Base-by-base conservation (phyloP, 1,140 invertebrate species). In the Hormaphis cornu region DNA sequence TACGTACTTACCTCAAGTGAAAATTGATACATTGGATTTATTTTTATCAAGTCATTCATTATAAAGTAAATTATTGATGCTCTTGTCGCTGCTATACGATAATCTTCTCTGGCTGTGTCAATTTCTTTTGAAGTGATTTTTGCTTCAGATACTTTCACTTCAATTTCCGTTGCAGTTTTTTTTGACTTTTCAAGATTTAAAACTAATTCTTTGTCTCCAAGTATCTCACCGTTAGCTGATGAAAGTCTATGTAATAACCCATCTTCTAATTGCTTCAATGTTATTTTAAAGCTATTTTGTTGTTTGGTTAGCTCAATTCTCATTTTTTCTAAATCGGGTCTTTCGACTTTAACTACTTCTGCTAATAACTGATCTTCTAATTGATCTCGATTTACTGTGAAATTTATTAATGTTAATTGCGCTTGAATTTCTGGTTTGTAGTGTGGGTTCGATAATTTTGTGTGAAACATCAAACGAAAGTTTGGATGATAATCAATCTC, bases 371-470 rank as follows among this genome's bases (percentile, higher is more conserved):
- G 94, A 77, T 97, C 94, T 78, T 97, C 94, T 6, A 97, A 80
- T 50, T 90, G 92, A 78, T 94, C 90, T 73, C 85, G 84, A 0
- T 94, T 97, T 0, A 98, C 94, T 30, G 93, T 95, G 75, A 96
- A 97, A 77, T 96, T 95, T 59, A 97, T 95, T 4, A 97, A 80
- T 3, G 93, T 96, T 18, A 91, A 91, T 79, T 97, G 93, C 0
- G 94, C 94, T 79, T 97, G 94, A 85, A 97, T 91, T 80, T 97
- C 94, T 0, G 93, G 93, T 76, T 95, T 93, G 76, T 96, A 97
- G 79, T 96, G 93, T 6, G 93, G 94, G 81, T 96, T 97, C 1
- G 89, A 92, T 46, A 97, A 76, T 80, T 97, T 97, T 1, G 94
- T 97, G 76, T 97, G 94, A 0, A 97, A 76, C 71, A 97, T 89